Evolutionary conservation across 53 echinoderm and acorn worm species (phyloP), one percentile per base, ranked within the genome.

Genomic region (Antedon mediterranea): DNA sequence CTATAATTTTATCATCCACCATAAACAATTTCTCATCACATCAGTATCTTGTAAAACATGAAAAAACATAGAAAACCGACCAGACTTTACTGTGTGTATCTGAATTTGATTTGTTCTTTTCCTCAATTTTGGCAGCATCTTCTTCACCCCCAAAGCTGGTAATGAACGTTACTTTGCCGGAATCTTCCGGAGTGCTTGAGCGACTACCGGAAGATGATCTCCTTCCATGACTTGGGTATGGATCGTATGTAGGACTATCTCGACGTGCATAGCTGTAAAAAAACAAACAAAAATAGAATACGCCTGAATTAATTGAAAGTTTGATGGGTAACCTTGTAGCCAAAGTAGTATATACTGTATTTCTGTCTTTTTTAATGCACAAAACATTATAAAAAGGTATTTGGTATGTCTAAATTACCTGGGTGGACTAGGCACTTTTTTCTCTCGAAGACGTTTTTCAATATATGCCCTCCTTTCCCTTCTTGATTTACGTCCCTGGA

Each of bases 151-250:
- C 98, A 43, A 98, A 98, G 83, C 98, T 98, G 76, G 98, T 98
- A 82, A 98, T 98, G 92, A 98, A 98, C 71, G 91, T 90, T 73
- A 98, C 92, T 76, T 92, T 88, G 82, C 98, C 98, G 0, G 90
- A 76, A 71, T 90, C 89, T 57, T 87, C 92, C 8, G 98, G 92
- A 26, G 90, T 85, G 84, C 77, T 98, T 32, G 88, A 90, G 32
- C 92, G 84, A 83, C 98, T 98, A 31, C 92, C 81, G 32, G 93
- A 93, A 28, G 91, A 91, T 15, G 97, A 95, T 28, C 82, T 76
- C 7, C 43, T 43, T 5, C 87, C 82, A 13, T 76, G 80, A 28
- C 83, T 37, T 29, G 76, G 80, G 83, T 98, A 98, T 31, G 92
- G 87, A 34, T 87, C 84, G 85, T 98, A 98, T 13, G 92, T 92